Conservation (phyloP, 1,140 invertebrate species). For the Cepaea nemoralis region DNA sequence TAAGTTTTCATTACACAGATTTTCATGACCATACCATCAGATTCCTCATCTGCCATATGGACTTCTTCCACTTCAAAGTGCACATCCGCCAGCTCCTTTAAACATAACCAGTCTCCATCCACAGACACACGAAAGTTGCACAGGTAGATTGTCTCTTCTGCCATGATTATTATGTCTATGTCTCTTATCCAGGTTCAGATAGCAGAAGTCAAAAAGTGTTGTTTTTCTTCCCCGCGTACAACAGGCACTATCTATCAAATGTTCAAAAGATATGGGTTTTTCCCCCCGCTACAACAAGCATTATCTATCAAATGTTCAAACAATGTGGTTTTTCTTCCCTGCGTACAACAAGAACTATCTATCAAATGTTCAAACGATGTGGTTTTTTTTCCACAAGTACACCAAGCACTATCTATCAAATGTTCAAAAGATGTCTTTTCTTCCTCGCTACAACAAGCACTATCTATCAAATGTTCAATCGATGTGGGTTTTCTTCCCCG, state of each 20-base stretch:
- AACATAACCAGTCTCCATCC: constrained; percentile 96
- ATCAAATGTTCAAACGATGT: too few relatives aligned
- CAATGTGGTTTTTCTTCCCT: not conserved
- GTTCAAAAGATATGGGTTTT: not conserved
- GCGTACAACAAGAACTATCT: not conserved
- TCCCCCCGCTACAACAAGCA: not conserved
- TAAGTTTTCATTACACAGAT: too few relatives aligned
- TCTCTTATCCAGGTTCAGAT: not conserved
- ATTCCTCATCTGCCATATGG: constrained; percentile 67
- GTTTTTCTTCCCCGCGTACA: not conserved
- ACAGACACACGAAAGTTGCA: constrained; percentile 97
- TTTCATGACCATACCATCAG: constrained; percentile 41
- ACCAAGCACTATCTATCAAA: too few relatives aligned
- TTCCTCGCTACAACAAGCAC: not conserved
- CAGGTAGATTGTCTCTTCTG: constrained; percentile 95
- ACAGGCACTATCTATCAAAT: not conserved
- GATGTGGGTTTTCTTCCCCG: not conserved
- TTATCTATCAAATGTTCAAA: not conserved
- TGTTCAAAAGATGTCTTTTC: not conserved
- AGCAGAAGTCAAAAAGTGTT: not conserved
- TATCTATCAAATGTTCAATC: not conserved
- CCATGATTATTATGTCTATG: constrained; percentile 72
- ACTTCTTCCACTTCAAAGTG: constrained; percentile 78
- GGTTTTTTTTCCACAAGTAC: not conserved
- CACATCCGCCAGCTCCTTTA: constrained; percentile 89